Conservation (phyloP, 2,888 invertebrate genomes). For the Chalcis sispes region DNA sequence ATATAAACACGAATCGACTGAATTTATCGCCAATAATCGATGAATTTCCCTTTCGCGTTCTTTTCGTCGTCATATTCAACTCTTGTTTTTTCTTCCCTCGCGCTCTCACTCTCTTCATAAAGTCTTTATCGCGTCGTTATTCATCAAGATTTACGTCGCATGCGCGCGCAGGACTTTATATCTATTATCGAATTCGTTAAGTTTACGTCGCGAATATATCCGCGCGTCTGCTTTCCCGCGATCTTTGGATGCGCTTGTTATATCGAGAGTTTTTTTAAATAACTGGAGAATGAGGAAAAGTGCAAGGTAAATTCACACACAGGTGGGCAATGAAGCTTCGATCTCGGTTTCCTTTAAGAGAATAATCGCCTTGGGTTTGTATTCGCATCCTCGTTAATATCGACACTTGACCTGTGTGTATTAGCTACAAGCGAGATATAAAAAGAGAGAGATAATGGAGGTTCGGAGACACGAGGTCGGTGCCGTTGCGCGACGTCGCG, state of each 20-base stretch:
- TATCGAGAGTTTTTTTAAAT: no score
- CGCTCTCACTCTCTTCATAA: conserved; percentile 9
- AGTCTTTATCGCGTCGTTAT: conserved; percentile 31
- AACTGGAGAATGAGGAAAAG: no score
- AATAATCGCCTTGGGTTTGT: no score
- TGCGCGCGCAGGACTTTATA: neutral
- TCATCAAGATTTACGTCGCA: conserved; percentile 26
- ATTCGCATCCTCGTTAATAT: conserved; percentile 25
- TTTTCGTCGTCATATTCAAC: neutral
- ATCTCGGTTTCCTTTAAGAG: no score
- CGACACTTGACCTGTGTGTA: conserved; percentile 29
- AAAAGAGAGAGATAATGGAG: conserved; percentile 1
- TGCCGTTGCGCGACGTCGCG: neutral
- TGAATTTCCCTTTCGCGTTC: neutral
- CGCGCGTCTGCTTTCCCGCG: neutral
- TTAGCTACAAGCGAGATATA: no score
- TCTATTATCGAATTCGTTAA: conserved; percentile 29
- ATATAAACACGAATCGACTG: neutral
- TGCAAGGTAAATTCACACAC: no score
- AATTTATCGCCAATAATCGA: conserved; percentile 14
- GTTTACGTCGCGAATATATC: conserved; percentile 1
- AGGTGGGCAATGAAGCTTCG: no score
- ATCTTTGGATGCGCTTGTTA: neutral
- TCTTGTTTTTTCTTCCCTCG: neutral
- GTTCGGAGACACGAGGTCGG: no score